Evolutionary conservation across 2,888 invertebrate species (phyloP).

Genomic region (Polyploca ridens): DNA sequence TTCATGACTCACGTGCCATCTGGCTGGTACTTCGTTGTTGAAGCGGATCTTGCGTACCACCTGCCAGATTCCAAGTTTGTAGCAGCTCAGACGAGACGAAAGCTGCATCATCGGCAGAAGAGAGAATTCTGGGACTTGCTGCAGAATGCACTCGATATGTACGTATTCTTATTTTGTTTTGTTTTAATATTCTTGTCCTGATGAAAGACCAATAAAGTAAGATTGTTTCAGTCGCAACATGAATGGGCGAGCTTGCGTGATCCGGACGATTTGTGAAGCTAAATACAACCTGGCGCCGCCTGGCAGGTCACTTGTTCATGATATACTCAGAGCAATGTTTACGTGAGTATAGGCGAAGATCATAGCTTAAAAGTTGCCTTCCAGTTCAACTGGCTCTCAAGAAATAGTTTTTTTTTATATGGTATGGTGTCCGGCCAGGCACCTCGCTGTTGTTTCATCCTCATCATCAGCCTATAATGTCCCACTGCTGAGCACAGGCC

Average conservation of each 20-base stretch:
- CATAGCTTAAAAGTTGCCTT: too few species aligned
- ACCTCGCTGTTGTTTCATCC: too few species aligned
- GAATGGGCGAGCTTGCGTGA: slow-evolving; percentile 85
- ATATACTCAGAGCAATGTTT: slow-evolving; percentile 86
- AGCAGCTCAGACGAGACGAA: slow-evolving; percentile 51
- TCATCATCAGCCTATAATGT: too few species aligned
- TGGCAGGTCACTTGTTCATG: slow-evolving; percentile 87
- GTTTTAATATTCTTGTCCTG: too few species aligned
- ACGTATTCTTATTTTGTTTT: too few species aligned
- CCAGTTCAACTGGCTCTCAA: too few species aligned
- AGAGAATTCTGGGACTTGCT: slow-evolving; percentile 81
- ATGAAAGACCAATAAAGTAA: too few species aligned
- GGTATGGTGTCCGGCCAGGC: too few species aligned
- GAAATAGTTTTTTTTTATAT: too few species aligned
- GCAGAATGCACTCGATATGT: slow-evolving; percentile 69
- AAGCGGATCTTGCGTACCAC: slow-evolving; percentile 84
- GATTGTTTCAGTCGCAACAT: slow-evolving; percentile 81
- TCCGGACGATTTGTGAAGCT: slow-evolving; percentile 88
- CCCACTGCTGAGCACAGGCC: too few species aligned
- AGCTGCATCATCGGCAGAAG: slow-evolving; percentile 74
- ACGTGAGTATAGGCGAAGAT: slow-evolving; percentile 69
- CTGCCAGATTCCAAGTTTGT: slow-evolving; percentile 75
- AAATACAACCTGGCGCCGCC: slow-evolving; percentile 81
- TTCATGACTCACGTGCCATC: slow-evolving; percentile 83
- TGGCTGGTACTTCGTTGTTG: slow-evolving; percentile 83